Evolutionary conservation across 2,888 invertebrate genomes (phyloP).

Genomic region (Eugnorisma glareosa): DNA sequence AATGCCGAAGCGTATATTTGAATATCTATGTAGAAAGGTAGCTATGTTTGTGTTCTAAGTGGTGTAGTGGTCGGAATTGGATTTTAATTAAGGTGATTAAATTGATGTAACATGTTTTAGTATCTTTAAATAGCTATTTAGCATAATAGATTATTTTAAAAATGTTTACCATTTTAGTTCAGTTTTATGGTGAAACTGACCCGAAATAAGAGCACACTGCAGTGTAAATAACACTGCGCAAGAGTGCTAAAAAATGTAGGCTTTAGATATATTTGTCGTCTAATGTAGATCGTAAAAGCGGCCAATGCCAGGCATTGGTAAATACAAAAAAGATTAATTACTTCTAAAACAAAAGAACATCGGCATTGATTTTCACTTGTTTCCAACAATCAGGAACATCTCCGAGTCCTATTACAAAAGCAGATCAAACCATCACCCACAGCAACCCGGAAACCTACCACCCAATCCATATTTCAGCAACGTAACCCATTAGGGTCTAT

Average conservation of each 20-base stretch:
- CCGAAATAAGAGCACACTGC: neutral
- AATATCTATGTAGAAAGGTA: constrained; percentile 67
- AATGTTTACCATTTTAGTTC: neutral
- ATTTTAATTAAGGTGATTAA: constrained; percentile 39
- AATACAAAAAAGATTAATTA: neutral
- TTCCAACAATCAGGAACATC: neutral
- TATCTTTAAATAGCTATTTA: constrained; percentile 13
- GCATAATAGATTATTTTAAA: neutral
- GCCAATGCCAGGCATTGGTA: neutral
- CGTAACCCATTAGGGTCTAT: constrained; percentile 78
- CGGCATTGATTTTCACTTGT: constrained; percentile 4
- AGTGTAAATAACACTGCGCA: neutral
- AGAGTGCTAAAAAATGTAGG: neutral
- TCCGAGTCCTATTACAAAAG: neutral
- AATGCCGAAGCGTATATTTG: constrained; percentile 78
- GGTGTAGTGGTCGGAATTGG: constrained; percentile 29
- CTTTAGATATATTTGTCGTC: neutral
- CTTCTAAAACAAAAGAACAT: neutral
- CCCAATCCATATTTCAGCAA: constrained; percentile 75
- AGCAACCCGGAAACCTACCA: constrained; percentile 73
- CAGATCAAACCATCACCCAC: constrained; percentile 13
- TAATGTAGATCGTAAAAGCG: neutral
- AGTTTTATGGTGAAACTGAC: neutral
- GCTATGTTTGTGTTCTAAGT: constrained; percentile 30
- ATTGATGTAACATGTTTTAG: constrained; percentile 25